Conservation (phyloP, 2,888 invertebrate species). For the Lycocerus yunnanus region DNA sequence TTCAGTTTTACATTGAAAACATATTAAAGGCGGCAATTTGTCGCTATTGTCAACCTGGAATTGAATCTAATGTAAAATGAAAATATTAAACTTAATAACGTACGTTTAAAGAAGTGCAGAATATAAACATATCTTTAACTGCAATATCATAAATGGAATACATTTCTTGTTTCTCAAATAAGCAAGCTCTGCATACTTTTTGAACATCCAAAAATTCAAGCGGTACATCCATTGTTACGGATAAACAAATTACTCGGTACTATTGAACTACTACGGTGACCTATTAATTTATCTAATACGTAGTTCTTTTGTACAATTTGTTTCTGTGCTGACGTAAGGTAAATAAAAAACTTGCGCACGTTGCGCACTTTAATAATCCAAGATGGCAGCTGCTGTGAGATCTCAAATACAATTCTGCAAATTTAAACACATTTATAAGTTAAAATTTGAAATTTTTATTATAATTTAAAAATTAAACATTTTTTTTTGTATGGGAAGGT, state of each 20-base stretch:
- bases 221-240: background rate
- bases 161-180: constrained; percentile 51
- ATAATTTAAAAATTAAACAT: too few species aligned
- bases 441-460: too few species aligned
- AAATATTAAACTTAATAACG: background rate
- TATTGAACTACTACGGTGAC: background rate
- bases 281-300: too few species aligned
- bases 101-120: constrained; percentile 45
- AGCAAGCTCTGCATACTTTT: constrained; percentile 59
- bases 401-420: too few species aligned
- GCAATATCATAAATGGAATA: constrained; percentile 50
- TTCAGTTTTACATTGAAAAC: constrained; percentile 41
- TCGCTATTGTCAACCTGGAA: constrained; percentile 41
- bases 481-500: too few species aligned
- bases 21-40: constrained; percentile 43
- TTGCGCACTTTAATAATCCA: too few species aligned
- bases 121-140: constrained; percentile 44
- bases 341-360: too few species aligned
- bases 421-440: too few species aligned
- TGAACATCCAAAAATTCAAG: constrained; percentile 31
- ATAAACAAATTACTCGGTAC: background rate
- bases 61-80: too few species aligned
- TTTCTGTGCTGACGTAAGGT: too few species aligned
- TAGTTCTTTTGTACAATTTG: background rate
- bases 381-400: too few species aligned